These are phyloP conservation scores for Pyrrhia umbra DNA, from an alignment of 2,888 invertebrate species.

Conservation along the genomic window DNA sequence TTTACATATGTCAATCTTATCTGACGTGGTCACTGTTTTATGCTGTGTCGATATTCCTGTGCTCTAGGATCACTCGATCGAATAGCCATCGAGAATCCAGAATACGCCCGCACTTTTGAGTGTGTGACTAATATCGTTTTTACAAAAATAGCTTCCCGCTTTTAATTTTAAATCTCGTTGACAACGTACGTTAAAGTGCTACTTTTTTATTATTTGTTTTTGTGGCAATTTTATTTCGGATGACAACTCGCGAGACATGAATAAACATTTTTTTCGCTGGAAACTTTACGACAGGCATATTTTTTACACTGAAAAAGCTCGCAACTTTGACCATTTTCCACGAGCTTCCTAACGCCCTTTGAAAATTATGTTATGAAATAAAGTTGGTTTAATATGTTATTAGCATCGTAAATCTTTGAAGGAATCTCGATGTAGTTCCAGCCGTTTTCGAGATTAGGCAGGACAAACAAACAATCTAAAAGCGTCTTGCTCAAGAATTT, in stretches of 20 bases:
- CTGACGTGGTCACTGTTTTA: not conserved
- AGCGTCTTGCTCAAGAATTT: constrained; percentile 21
- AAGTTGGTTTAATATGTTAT: constrained; percentile 22
- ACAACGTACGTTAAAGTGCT: constrained; percentile 49
- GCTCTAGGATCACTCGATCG: constrained; percentile 1
- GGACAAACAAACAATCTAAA: constrained; percentile 46
- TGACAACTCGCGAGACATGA: constrained; percentile 19
- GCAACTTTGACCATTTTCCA: constrained; percentile 39
- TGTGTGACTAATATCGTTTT: constrained; percentile 51
- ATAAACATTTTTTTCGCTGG: constrained; percentile 27
- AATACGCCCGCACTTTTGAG: constrained; percentile 49
- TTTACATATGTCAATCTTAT: too few relatives aligned
- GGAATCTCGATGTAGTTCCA: constrained; percentile 24
- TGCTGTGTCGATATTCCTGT: not conserved
- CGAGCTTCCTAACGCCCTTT: constrained; percentile 26
- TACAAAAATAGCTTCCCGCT: constrained; percentile 51
- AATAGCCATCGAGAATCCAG: constrained; percentile 30
- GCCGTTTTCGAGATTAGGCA: constrained; percentile 34
- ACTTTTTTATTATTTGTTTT: constrained; percentile 64
- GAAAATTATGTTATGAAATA: constrained; percentile 22
- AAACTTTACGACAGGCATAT: constrained; percentile 24
- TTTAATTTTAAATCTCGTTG: constrained; percentile 62
- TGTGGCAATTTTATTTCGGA: constrained; percentile 43
- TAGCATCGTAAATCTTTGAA: constrained; percentile 21
- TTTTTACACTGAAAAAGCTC: constrained; percentile 27